A percentile compares a stretch with the other conserved stretches of the same genome.
phyloP scores from a whole-genome alignment of 2,888 invertebrate genomes.

The Tolmerus cingulatus region DNA sequence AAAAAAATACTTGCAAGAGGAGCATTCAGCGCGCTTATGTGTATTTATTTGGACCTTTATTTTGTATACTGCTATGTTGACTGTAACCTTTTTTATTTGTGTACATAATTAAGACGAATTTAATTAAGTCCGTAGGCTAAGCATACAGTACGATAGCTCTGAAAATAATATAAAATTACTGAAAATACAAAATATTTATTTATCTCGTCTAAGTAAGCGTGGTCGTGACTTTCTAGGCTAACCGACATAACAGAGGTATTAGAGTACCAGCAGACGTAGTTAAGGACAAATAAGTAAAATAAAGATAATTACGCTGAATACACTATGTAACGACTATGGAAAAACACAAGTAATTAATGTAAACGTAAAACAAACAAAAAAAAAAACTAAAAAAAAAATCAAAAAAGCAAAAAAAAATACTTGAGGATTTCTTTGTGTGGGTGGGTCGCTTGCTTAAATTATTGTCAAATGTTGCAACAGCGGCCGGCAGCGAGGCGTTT shows the following conservation, averaged over 20 bases:
- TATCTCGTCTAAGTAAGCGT: conserved; percentile 43
- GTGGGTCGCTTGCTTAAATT: conserved; percentile 36
- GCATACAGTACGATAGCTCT: not conserved
- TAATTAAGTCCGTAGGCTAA: conserved; percentile 21
- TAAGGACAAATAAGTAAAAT: conserved; percentile 12
- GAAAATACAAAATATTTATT: conserved; percentile 42
- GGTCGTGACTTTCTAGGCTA: conserved; percentile 42
- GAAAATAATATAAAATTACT: conserved; percentile 36
- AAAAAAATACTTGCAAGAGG: not conserved
- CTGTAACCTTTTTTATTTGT: conserved; percentile 40
- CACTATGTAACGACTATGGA: conserved; percentile 17
- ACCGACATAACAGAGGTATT: conserved; percentile 32
- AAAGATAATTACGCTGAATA: conserved; percentile 28
- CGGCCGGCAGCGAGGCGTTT: not conserved
- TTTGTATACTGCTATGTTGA: conserved; percentile 34
- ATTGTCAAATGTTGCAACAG: conserved; percentile 20
- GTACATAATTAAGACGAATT: conserved; percentile 50
- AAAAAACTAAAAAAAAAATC: not conserved
- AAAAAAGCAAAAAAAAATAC: not conserved
- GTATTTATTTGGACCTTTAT: conserved; percentile 25
- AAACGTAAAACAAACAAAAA: not conserved
- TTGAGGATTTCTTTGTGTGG: conserved; percentile 24
- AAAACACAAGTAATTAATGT: conserved; percentile 21
- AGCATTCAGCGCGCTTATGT: conserved; percentile 36
- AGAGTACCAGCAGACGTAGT: not conserved